Conservation (phyloP, 2,888 invertebrate genomes). For the Sphaerophoria taeniata region DNA sequence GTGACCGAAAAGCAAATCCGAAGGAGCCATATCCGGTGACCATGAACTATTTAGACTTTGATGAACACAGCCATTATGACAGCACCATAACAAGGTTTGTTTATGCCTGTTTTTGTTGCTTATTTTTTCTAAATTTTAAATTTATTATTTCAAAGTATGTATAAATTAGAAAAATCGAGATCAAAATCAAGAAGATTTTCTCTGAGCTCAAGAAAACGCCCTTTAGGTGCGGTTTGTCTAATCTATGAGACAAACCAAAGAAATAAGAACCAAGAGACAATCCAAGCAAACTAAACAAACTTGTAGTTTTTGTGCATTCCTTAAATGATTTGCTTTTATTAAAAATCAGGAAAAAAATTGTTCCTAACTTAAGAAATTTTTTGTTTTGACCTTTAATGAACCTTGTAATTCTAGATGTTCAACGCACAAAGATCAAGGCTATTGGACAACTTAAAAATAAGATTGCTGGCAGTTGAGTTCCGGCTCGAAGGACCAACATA, state of each 20-base stretch:
- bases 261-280: background rate
- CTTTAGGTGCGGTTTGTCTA: constrained; percentile 12
- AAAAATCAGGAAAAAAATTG: background rate
- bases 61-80: background rate
- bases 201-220: constrained; percentile 8
- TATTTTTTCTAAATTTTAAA: constrained; percentile 2
- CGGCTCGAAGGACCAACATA: background rate
- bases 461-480: background rate
- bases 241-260: background rate
- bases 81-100: background rate
- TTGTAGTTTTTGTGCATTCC: background rate
- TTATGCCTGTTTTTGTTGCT: background rate
- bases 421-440: constrained; percentile 28
- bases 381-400: background rate
- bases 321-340: background rate
- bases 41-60: constrained; percentile 54
- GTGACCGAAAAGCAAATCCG: constrained; percentile 24
- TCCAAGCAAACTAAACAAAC: background rate
- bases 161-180: background rate
- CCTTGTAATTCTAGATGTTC: constrained; percentile 27
- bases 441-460: constrained; percentile 46
- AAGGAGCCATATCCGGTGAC: constrained; percentile 60
- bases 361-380: background rate
- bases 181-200: background rate
- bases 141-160: constrained; percentile 20